Evolutionary conservation across 1,140 invertebrate species (phyloP).

Genomic region (Leptinotarsa lineolata): DNA sequence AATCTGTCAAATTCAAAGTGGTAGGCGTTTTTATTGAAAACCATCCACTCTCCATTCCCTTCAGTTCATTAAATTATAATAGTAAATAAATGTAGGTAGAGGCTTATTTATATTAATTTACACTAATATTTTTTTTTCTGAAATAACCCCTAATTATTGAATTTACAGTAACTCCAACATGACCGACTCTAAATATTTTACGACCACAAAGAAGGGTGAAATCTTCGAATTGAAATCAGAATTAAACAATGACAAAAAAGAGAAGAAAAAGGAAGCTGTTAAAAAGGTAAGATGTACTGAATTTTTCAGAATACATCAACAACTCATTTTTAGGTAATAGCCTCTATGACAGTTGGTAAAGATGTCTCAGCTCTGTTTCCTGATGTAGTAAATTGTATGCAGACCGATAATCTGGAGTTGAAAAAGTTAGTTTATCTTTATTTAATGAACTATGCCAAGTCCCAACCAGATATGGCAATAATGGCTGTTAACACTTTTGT

Average conservation of each 20-base stretch:
- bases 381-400: conserved; percentile 99
- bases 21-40: conserved; percentile 1
- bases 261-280: conserved; percentile 99
- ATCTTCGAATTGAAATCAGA: conserved; percentile 99
- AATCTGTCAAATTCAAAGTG: conserved; percentile 1
- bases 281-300: conserved; percentile 79
- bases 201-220: conserved; percentile 99
- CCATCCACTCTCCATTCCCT: background rate
- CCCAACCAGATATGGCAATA: conserved; percentile 99
- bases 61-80: background rate
- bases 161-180: conserved; percentile 61
- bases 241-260: conserved; percentile 99
- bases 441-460: conserved; percentile 99
- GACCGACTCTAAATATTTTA: conserved; percentile 99
- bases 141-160: background rate
- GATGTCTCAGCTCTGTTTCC: conserved; percentile 96
- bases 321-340: conserved; percentile 79
- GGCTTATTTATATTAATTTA: background rate
- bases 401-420: conserved; percentile 98
- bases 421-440: conserved; percentile 99
- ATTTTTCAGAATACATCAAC: background rate
- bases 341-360: conserved; percentile 99
- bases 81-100: background rate
- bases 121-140: background rate
- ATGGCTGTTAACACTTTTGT: conserved; percentile 99